Base-by-base conservation (phyloP, 2,888 invertebrate species). In the Agriopis marginaria region DNA sequence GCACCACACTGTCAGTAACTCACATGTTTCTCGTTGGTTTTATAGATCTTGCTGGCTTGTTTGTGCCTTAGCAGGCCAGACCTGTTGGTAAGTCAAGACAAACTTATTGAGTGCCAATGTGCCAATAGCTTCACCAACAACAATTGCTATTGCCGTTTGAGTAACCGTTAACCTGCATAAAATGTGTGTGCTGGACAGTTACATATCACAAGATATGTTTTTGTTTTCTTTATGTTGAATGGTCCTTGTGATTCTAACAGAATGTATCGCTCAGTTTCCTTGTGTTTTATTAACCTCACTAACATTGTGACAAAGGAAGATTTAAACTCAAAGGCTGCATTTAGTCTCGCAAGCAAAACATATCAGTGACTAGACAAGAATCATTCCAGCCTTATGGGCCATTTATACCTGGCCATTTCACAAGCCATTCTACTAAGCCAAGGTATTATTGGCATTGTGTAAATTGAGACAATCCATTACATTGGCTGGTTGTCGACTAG, bases 21-120 rank as follows among this genome's bases (percentile, higher is more conserved):
- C 84, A 92, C 83, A 86, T 89, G 83, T 89, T 91, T 93, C 88
- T 92, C 87, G 90, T 95, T 95, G 93, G 92, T 95, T 95, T 96
- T 96, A 94, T 96, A 96, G 96, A 96, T 96, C 94, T 95, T 96
- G 95, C 95, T 96, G 95, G 96, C 96, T 95, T 96, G 96, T 95
- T 95, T 96, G 95, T 96, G 95, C 96, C 95, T 96, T 95, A 94
- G 94, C 93, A 96, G 96, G 96, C 96, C 96, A 96, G 96, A 96
- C 95, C 95, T 96, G 94, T 95, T 96, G 96, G 96, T 96, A 96
- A 96, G 96, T 96, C 85, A 89, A 92, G 89, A 91, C 79, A 82
- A 84, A 81, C 79, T 84, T 86, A 87, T 79, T 83, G 89, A 89
- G 87, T 90, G 92, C 86, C 79, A 83, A 85, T 80, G 87, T 90